Conservation (phyloP, 1,140 invertebrate species). For the Aphaenogaster floridana region DNA sequence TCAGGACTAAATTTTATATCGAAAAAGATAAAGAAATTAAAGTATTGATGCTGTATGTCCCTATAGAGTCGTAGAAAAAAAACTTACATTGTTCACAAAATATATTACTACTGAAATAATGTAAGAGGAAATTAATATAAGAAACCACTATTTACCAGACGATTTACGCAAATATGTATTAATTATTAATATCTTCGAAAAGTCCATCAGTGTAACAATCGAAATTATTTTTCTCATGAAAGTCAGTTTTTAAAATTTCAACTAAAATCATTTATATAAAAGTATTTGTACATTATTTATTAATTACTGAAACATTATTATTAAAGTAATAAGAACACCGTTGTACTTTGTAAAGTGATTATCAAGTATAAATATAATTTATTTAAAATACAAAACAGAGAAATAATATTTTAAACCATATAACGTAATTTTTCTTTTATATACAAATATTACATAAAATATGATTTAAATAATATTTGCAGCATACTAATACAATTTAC, state of each 20-base stretch:
- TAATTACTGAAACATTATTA: constrained; percentile 4
- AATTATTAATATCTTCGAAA: neutral
- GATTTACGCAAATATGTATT: neutral
- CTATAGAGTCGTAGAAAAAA: constrained; percentile 21
- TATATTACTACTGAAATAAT: neutral
- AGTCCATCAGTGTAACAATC: neutral
- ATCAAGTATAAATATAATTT: constrained; percentile 6
- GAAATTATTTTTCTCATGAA: neutral
- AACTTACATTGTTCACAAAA: neutral
- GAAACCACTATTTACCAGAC: neutral
- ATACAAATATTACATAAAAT: neutral
- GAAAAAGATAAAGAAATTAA: neutral
- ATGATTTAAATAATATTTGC: neutral
- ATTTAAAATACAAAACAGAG: neutral
- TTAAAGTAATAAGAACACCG: neutral
- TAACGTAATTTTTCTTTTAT: neutral
- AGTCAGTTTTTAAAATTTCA: neutral
- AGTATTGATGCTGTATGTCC: neutral
- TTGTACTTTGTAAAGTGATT: neutral
- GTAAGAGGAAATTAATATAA: neutral
- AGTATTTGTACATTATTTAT: neutral
- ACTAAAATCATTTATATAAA: neutral
- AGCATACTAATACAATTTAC: neutral
- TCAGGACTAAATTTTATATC: neutral
- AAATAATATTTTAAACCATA: neutral